Conservation (phyloP, 2,113 vertebrate genomes). For the Furnarius figulus region DNA sequence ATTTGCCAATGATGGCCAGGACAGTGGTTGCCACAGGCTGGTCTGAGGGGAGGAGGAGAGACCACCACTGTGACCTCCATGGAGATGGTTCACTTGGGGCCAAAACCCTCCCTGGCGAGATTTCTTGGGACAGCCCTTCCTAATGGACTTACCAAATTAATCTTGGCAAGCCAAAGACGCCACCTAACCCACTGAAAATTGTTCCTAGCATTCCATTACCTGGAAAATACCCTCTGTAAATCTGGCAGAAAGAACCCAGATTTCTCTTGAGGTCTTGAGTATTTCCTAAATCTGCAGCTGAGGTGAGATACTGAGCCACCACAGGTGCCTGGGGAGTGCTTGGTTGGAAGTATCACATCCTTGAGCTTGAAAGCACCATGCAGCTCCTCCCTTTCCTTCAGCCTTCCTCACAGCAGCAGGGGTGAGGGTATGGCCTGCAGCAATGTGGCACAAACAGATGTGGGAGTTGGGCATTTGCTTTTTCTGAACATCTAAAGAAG, state of each 20-base stretch:
- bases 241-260: neutral
- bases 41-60: constrained; percentile 51
- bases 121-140: neutral
- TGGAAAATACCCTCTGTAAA: neutral
- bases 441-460: neutral
- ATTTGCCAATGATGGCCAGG: constrained; percentile 78
- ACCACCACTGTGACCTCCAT: accelerated
- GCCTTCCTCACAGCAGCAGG: neutral
- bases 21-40: constrained; percentile 58
- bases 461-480: neutral
- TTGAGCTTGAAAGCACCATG: neutral
- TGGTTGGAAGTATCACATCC: accelerated
- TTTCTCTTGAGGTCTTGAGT: neutral
- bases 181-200: neutral
- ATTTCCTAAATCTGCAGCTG: neutral
- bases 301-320: neutral
- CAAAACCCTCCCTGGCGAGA: neutral
- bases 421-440: neutral
- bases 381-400: neutral
- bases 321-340: neutral
- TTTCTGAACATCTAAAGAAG: neutral
- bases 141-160: neutral
- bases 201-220: neutral
- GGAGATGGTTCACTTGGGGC: neutral
- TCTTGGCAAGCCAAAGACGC: neutral